Conservation (phyloP, 1,140 invertebrate species). For the Drosophila pachea region DNA sequence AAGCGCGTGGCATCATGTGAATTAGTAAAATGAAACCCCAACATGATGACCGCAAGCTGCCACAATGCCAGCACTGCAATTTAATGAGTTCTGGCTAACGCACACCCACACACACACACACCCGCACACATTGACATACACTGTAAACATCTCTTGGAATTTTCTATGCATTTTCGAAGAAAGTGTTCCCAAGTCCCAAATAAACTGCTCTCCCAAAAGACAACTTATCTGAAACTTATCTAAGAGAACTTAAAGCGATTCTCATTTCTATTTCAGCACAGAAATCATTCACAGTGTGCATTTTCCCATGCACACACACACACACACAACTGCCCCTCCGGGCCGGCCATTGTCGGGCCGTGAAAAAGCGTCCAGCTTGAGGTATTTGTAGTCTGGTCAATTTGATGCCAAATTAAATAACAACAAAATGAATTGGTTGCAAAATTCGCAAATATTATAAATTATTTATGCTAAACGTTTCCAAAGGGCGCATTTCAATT, state of each 20-base stretch:
- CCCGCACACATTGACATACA: neutral
- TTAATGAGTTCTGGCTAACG: slow-evolving; percentile 62
- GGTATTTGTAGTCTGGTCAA: slow-evolving; percentile 27
- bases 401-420: slow-evolving; percentile 53
- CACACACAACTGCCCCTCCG: neutral
- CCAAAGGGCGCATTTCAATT: slow-evolving; percentile 54
- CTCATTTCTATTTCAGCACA: no score
- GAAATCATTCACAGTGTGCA: neutral
- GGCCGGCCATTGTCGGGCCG: neutral
- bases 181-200: no score
- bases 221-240: no score
- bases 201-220: no score
- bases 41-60: slow-evolving; percentile 71
- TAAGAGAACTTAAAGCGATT: no score
- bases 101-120: slow-evolving; percentile 14
- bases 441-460: slow-evolving; percentile 48
- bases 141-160: neutral
- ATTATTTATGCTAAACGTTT: slow-evolving; percentile 72
- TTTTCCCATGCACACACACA: neutral
- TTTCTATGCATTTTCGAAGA: neutral
- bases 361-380: slow-evolving; percentile 2
- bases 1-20: slow-evolving; percentile 67
- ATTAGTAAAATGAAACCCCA: slow-evolving; percentile 74
- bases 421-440: slow-evolving; percentile 32
- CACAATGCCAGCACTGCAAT: slow-evolving; percentile 58